These are phyloP conservation scores for Carduelis carduelis DNA, from an alignment of 2,797 vertebrate genomes.

Conservation along the genomic window DNA sequence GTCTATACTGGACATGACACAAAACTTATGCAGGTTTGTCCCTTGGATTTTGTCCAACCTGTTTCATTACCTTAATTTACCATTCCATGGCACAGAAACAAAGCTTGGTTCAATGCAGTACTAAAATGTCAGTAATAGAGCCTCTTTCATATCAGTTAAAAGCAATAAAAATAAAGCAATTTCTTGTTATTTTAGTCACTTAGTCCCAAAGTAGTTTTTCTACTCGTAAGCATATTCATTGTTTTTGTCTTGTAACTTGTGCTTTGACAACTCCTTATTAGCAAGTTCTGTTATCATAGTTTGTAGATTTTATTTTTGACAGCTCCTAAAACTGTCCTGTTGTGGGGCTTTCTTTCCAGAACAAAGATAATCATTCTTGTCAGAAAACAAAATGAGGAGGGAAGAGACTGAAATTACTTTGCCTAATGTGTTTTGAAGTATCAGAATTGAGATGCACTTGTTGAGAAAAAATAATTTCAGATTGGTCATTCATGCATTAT, in stretches of 20 bases:
- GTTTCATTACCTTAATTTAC: not conserved
- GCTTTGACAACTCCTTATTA: not conserved
- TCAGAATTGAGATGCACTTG: not conserved
- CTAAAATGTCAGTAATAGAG: not conserved
- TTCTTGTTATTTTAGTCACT: not conserved
- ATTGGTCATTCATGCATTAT: not conserved
- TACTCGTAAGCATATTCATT: not conserved
- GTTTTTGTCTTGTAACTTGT: not conserved
- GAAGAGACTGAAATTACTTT: not conserved
- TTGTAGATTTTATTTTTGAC: slow-evolving; percentile 7
- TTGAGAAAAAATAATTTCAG: not conserved
- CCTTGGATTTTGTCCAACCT: not conserved
- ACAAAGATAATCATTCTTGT: not conserved
- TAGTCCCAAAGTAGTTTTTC: not conserved
- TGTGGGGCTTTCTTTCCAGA: not conserved
- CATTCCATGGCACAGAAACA: not conserved
- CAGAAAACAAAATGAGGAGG: not conserved
- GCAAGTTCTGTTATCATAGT: not conserved
- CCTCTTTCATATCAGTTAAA: not conserved
- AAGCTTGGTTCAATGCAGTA: not conserved
- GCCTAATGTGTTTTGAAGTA: not conserved
- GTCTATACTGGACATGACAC: slow-evolving; percentile 99
- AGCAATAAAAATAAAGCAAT: not conserved
- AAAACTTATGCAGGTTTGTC: slow-evolving; percentile 96
- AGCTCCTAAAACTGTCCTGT: not conserved